phyloP scores from a whole-genome alignment of 2,113 vertebrate species.

The Rhinolophus sinicus region DNA sequence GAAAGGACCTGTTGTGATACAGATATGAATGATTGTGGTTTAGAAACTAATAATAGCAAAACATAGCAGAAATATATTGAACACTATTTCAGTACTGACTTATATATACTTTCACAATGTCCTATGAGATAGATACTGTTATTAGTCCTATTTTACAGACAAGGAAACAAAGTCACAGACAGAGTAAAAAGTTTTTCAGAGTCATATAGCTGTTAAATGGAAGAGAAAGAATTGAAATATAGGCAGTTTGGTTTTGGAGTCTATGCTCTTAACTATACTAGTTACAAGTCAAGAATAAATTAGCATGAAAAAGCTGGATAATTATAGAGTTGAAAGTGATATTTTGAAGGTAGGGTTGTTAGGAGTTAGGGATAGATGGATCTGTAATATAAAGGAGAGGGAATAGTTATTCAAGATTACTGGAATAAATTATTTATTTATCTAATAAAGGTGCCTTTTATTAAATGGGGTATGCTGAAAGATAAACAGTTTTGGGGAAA shows the following conservation, averaged over 20 bases:
- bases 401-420: not conserved
- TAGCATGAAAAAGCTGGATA: not conserved
- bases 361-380: not conserved
- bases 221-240: not conserved
- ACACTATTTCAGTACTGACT: not conserved
- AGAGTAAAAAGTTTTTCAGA: not conserved
- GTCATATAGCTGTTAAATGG: not conserved
- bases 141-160: not conserved
- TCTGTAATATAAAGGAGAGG: not conserved
- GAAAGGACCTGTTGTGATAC: not conserved
- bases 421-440: not conserved
- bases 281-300: not conserved
- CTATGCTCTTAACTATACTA: not conserved
- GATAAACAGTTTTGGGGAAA: not conserved
- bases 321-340: not conserved
- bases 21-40: not conserved
- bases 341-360: not conserved
- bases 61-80: not conserved
- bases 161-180: not conserved
- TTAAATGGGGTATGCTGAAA: not conserved
- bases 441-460: not conserved
- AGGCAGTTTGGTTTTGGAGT: not conserved
- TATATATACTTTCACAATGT: not conserved
- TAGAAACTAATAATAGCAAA: not conserved
- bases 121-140: not conserved